Conservation (phyloP, 1,140 invertebrate genomes). For the Platyura marginata region DNA sequence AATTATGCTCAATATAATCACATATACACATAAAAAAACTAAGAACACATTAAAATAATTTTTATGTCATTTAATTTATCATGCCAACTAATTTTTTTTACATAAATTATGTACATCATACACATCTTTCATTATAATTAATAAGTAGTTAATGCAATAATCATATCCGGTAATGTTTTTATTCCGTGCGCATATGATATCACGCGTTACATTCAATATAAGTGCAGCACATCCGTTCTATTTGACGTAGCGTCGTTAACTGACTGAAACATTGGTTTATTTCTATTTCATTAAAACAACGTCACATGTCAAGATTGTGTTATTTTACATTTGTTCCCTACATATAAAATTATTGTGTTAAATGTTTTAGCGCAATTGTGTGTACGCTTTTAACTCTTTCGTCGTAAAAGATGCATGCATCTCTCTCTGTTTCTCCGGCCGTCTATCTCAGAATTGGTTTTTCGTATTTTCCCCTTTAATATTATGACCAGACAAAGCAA, state of each 20-base stretch:
- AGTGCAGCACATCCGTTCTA: conserved; percentile 2
- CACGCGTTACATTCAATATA: neutral
- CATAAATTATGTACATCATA: neutral
- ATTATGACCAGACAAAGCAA: too few relatives aligned
- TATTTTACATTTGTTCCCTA: neutral
- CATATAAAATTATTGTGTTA: neutral
- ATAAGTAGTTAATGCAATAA: neutral
- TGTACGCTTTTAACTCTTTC: neutral
- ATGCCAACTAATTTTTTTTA: neutral
- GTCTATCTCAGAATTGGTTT: neutral
- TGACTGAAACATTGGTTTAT: conserved; percentile 1
- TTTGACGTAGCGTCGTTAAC: conserved; percentile 1
- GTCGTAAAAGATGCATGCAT: neutral
- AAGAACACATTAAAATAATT: neutral
- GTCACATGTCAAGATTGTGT: neutral
- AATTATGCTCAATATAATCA: too few relatives aligned
- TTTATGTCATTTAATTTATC: neutral
- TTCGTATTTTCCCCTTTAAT: neutral
- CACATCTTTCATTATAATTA: neutral
- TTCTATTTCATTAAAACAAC: conserved; percentile 1
- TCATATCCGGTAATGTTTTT: neutral
- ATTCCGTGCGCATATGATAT: neutral
- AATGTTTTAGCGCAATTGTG: neutral
- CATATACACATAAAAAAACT: too few relatives aligned
- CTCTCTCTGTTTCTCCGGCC: too few relatives aligned